Conservation (phyloP, 2,888 invertebrate species). For the Caenorhabditis sulstoni region DNA sequence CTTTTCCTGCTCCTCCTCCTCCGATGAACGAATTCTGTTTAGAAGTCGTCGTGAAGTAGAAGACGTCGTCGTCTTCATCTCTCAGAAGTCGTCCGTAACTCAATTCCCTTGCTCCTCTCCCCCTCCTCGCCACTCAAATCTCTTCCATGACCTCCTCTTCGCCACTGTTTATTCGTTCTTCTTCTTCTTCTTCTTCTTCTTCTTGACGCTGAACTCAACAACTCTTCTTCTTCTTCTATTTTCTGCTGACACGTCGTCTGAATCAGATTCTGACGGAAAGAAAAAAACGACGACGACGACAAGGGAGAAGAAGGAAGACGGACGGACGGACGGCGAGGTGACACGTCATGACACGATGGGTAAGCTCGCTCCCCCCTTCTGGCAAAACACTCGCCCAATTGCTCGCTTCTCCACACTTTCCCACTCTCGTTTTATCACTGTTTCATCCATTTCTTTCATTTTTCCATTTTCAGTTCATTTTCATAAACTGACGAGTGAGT, state of each 20-base stretch:
- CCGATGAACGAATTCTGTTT: no score
- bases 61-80: slow-evolving; percentile 30
- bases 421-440: no score
- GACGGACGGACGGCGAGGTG: no score
- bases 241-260: slow-evolving; percentile 15
- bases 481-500: no score
- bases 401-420: no score
- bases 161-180: slow-evolving; percentile 45
- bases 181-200: slow-evolving; percentile 26
- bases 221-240: slow-evolving; percentile 1
- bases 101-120: slow-evolving; percentile 17
- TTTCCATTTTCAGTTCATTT: no score
- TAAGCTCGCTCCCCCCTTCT: no score
- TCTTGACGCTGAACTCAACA: slow-evolving; percentile 7
- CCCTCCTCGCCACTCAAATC: slow-evolving; percentile 2
- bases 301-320: slow-evolving; percentile 6
- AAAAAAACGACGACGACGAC: background rate
- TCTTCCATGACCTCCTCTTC: slow-evolving; percentile 35
- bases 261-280: slow-evolving; percentile 23
- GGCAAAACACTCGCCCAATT: no score
- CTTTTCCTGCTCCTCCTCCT: no score
- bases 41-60: slow-evolving; percentile 9
- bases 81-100: slow-evolving; percentile 36
- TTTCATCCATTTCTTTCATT: no score
- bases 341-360: slow-evolving; percentile 53